These are phyloP conservation scores for Psephotus haematonotus DNA, from an alignment of 2,113 vertebrate species.

Conservation along the genomic window DNA sequence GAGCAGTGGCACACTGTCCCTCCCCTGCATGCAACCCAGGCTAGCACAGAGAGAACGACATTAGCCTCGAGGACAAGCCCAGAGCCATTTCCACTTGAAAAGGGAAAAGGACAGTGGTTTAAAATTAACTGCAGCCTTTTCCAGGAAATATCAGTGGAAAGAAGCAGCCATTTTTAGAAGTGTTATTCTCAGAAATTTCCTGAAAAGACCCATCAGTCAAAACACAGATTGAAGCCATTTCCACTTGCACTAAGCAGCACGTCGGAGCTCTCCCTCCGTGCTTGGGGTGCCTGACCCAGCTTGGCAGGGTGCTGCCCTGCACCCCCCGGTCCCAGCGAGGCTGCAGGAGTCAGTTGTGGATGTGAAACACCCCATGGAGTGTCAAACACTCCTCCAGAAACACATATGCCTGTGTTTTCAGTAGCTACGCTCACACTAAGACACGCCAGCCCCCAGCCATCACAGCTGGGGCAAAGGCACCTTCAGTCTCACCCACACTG, in stretches of 20 bases:
- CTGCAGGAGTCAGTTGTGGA: neutral
- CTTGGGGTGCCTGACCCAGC: slow-evolving; percentile 6
- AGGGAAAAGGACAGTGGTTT: slow-evolving; percentile 70
- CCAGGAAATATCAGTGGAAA: slow-evolving; percentile 71
- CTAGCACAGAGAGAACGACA: slow-evolving; percentile 5
- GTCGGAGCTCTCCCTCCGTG: neutral
- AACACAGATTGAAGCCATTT: slow-evolving; percentile 65
- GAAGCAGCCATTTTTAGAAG: slow-evolving; percentile 71
- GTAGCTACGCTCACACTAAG: neutral
- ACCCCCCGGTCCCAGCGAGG: neutral
- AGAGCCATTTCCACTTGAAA: slow-evolving; percentile 57
- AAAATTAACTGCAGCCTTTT: slow-evolving; percentile 68
- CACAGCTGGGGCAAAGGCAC: neutral
- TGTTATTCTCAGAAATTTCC: slow-evolving; percentile 68
- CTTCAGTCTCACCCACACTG: neutral
- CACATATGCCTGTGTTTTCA: neutral
- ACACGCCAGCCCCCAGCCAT: fast-evolving
- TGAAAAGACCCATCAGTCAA: slow-evolving; percentile 72
- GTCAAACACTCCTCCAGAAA: neutral
- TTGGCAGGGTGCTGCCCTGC: neutral
- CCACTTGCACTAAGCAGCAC: slow-evolving; percentile 37
- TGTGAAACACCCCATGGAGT: neutral
- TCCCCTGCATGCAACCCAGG: neutral
- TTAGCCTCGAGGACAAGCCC: slow-evolving; percentile 38
- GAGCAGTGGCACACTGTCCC: neutral